These are phyloP conservation scores for Tetramorium simillimum DNA, from an alignment of 1,140 invertebrate genomes.

Conservation along the genomic window DNA sequence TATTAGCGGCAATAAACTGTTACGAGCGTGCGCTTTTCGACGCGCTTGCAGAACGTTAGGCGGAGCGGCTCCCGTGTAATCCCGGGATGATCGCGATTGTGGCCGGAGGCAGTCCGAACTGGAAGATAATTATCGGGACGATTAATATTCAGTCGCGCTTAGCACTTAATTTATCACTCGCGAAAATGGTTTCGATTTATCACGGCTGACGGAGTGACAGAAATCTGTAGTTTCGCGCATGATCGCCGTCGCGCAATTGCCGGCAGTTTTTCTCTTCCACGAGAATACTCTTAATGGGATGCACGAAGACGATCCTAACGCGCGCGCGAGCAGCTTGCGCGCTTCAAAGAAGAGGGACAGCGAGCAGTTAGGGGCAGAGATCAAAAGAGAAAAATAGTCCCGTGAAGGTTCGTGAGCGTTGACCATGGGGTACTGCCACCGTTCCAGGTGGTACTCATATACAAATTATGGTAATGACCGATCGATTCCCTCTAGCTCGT, in stretches of 20 bases:
- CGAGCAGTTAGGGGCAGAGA: slow-evolving; percentile 56
- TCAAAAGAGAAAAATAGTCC: slow-evolving; percentile 52
- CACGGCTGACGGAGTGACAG: background rate
- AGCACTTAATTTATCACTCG: slow-evolving; percentile 12
- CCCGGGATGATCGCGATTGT: background rate
- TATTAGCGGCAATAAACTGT: slow-evolving; percentile 49
- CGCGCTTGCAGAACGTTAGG: slow-evolving; percentile 4
- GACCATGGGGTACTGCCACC: slow-evolving; percentile 70
- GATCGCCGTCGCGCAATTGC: background rate
- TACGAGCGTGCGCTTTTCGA: slow-evolving; percentile 27
- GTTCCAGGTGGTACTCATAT: slow-evolving; percentile 77
- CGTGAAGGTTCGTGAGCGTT: slow-evolving; percentile 53
- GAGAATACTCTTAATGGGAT: slow-evolving; percentile 26
- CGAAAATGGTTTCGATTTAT: background rate
- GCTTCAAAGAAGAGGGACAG: slow-evolving; percentile 55
- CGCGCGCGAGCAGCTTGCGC: slow-evolving; percentile 6
- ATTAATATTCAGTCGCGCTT: slow-evolving; percentile 27
- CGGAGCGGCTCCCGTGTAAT: slow-evolving; percentile 14
- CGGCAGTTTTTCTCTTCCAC: slow-evolving; percentile 19
- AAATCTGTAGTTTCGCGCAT: background rate
- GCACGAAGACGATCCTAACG: slow-evolving; percentile 21
- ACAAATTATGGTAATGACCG: slow-evolving; percentile 80
- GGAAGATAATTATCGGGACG: background rate
- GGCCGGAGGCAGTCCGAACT: background rate
- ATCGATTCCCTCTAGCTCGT: slow-evolving; percentile 71